phyloP scores from a whole-genome alignment of 2,113 vertebrate genomes.

The Glareola pratincola region DNA sequence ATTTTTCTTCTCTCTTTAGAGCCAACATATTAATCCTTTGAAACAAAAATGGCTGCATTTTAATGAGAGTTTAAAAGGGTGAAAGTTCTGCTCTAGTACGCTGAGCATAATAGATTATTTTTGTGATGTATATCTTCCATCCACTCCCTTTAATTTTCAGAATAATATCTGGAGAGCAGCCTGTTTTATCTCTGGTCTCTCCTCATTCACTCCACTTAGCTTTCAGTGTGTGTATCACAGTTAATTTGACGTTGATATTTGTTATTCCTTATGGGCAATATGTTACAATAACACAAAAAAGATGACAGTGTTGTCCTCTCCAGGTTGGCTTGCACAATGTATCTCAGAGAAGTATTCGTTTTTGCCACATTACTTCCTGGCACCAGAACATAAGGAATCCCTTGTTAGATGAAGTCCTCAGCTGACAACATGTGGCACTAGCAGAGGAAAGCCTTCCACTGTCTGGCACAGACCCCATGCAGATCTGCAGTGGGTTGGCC shows the following conservation, averaged over 20 bases:
- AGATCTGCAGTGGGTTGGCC: not conserved
- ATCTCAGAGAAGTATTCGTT: not conserved
- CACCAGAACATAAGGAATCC: not conserved
- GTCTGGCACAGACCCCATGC: not conserved
- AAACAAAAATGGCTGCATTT: conserved; percentile 63
- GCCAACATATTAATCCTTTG: conserved; percentile 64
- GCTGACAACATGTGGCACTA: not conserved
- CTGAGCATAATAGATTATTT: conserved; percentile 45
- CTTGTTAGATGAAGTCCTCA: not conserved
- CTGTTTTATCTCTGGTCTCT: conserved; percentile 5
- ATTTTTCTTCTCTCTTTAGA: conserved; percentile 54
- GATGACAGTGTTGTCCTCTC: not conserved
- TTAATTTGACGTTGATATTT: conserved; percentile 20
- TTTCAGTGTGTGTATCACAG: not conserved
- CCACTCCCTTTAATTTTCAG: conserved; percentile 52
- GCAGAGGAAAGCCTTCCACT: fast-evolving
- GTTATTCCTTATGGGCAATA: not conserved
- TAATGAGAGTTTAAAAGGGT: conserved; percentile 63
- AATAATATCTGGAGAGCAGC: conserved; percentile 22
- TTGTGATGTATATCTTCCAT: conserved; percentile 33
- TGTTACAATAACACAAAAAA: not conserved
- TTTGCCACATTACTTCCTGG: not conserved
- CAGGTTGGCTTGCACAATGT: not conserved
- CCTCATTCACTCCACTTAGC: conserved; percentile 20
- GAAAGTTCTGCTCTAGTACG: conserved; percentile 43